Base-by-base conservation (phyloP, 2,797 vertebrate species). In the Scomberomorus guttatus region DNA sequence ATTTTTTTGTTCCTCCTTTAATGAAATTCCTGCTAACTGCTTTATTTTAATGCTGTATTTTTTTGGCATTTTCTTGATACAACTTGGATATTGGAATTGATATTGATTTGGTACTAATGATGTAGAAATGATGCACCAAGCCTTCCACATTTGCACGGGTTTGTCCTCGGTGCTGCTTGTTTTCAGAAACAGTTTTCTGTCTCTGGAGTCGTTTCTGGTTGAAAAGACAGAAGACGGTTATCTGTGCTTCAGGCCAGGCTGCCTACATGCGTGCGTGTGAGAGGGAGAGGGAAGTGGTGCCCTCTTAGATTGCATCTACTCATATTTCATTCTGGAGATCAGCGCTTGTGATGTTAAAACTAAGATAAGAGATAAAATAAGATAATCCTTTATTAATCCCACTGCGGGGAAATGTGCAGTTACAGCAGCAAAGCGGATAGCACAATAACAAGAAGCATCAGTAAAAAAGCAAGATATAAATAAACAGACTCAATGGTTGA, bases 281-380 rank as follows among this genome's bases (percentile, higher is more conserved):
- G 6, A 66, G 68, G 18, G 51, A 7, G 61, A 3, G 61, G n/a
- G 77, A 57, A 27, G 18, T 55, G 7, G 32, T 64, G 54, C 62
- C 52, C 25, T 74, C 56, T 22, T 52, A 56, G 74, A 79, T 67
- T 75, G 72, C 81, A 46, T 66, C 77, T 55, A 85, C 81, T 92
- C 77, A 3, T 71, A 24, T 90, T 89, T 90, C 81, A 17, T 65
- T 29, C 60, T 71, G 20, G 24, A 64, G 78, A 76, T 87, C 68
- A 55, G 64, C 67, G 67, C 59, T 50, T 60, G 68, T 89, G 84
- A 88, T 72, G 68, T 80, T 63, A 81, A 82, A 56, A 37, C 71
- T 72, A 63, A 37, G 37, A 37, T 37, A 37, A 37, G 37, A 37
- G 37, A 37, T 37, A 12, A 37, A 11, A 37, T 37, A 11, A 37